phyloP scores from a whole-genome alignment of 2,888 invertebrate genomes.

The Sepioteuthis lessoniana region DNA sequence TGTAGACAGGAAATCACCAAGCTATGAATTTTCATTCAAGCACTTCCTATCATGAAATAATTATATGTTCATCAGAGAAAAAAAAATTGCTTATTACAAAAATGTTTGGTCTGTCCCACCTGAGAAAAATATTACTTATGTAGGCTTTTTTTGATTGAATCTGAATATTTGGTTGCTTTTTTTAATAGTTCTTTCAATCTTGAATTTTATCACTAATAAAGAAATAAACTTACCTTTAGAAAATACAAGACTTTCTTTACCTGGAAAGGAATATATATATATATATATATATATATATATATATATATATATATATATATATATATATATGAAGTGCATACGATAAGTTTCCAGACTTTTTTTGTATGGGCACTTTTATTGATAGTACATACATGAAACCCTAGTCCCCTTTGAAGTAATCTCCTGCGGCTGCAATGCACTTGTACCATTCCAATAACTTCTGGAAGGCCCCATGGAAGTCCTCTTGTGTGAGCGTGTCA shows the following conservation, averaged over 20 bases:
- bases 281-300: background rate
- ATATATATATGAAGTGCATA: background rate
- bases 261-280: background rate
- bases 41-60: constrained; percentile 21
- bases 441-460: too few species aligned
- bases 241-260: background rate
- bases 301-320: background rate
- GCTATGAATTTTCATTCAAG: constrained; percentile 15
- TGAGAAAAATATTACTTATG: background rate
- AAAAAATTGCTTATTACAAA: background rate
- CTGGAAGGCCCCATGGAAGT: too few species aligned
- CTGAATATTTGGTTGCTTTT: background rate
- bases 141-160: background rate
- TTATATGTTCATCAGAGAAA: constrained; percentile 9
- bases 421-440: too few species aligned
- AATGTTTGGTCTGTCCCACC: background rate
- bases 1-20: background rate
- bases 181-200: background rate
- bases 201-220: background rate
- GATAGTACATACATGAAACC: too few species aligned
- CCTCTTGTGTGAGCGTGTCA: too few species aligned
- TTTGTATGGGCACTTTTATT: too few species aligned
- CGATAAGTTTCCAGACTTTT: too few species aligned
- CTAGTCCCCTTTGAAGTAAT: too few species aligned
- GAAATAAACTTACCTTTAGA: background rate